A percentile compares a stretch with the other conserved stretches of the same genome.
Conservation (phyloP, 2,797 vertebrate species). For the Masticophis lateralis region DNA sequence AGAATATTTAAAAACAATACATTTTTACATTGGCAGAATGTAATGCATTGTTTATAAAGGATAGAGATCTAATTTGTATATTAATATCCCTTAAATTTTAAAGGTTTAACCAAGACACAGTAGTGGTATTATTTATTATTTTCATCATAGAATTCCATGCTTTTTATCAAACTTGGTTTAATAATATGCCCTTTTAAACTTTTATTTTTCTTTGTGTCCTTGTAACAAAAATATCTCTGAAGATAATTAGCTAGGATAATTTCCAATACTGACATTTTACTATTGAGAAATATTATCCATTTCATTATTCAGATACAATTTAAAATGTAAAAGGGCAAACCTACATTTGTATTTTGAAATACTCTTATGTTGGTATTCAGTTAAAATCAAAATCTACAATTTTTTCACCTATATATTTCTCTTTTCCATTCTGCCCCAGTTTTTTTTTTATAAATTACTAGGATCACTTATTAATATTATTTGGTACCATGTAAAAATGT, state of each 20-base stretch:
- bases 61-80: neutral
- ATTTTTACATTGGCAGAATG: neutral
- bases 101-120: neutral
- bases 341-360: neutral
- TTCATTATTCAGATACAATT: neutral
- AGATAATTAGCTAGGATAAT: neutral
- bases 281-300: neutral
- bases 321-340: neutral
- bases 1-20: neutral
- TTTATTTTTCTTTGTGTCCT: neutral
- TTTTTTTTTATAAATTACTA: neutral
- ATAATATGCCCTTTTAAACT: neutral
- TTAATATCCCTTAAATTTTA: neutral
- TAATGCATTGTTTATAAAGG: neutral
- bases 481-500: neutral
- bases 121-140: neutral
- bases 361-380: neutral
- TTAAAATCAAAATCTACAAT: neutral
- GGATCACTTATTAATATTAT: neutral
- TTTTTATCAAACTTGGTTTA: neutral
- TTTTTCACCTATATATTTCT: neutral
- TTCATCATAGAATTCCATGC: neutral
- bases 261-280: neutral
- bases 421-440: neutral
- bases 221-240: neutral